phyloP scores from a whole-genome alignment of 2,797 vertebrate genomes.

The Sebastes dallii region DNA sequence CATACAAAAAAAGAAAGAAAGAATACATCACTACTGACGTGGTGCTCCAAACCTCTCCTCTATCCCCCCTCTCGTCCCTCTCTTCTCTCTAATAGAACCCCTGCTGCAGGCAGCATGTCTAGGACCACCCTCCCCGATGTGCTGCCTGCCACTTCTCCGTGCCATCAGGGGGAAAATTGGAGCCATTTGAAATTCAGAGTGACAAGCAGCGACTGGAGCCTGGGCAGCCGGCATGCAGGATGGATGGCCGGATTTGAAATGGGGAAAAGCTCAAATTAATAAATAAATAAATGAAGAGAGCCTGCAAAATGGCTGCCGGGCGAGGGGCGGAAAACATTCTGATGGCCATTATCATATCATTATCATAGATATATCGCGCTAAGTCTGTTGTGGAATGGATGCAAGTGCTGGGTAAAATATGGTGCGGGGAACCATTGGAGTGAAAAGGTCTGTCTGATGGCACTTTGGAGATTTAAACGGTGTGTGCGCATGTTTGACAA shows the following conservation, averaged over 20 bases:
- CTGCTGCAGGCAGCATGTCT: constrained; percentile 87
- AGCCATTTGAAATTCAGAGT: constrained; percentile 84
- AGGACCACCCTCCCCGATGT: constrained; percentile 78
- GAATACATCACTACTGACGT: constrained; percentile 87
- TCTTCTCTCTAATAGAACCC: constrained; percentile 90
- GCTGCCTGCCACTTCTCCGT: constrained; percentile 88
- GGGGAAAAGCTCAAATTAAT: constrained; percentile 62
- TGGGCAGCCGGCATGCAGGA: constrained; percentile 69
- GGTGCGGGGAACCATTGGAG: constrained; percentile 29
- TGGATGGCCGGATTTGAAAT: constrained; percentile 69
- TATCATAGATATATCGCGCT: constrained; percentile 52
- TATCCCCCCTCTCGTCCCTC: constrained; percentile 51
- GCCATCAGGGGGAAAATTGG: constrained; percentile 90
- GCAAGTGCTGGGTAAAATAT: constrained; percentile 56
- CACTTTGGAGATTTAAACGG: constrained; percentile 28
- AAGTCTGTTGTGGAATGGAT: constrained; percentile 68
- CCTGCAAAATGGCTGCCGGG: constrained; percentile 65
- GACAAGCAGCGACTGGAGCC: constrained; percentile 77
- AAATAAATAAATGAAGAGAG: constrained; percentile 63
- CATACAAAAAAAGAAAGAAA: constrained; percentile 58
- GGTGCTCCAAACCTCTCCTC: constrained; percentile 78
- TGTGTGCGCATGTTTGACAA: constrained; percentile 31
- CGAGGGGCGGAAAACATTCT: constrained; percentile 64
- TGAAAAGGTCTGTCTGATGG: constrained; percentile 48
- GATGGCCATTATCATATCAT: constrained; percentile 74